These are phyloP conservation scores for Anoplius nigerrimus DNA, from an alignment of 2,888 invertebrate species.

Conservation along the genomic window DNA sequence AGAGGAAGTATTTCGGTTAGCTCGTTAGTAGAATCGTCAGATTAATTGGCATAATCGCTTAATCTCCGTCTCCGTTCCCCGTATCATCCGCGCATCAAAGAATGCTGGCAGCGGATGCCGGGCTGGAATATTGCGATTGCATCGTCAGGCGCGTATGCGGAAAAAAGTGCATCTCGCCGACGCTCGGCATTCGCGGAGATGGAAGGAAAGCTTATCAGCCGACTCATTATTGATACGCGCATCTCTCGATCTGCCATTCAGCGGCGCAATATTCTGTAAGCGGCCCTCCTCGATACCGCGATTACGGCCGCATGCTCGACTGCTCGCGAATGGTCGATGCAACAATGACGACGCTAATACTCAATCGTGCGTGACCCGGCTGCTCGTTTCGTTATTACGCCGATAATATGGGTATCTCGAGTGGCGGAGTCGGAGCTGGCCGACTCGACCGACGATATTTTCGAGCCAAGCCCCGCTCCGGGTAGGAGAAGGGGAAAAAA, in stretches of 20 bases:
- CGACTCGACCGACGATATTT: slow-evolving; percentile 1
- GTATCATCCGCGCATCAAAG: no score
- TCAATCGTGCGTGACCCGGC: slow-evolving; percentile 62
- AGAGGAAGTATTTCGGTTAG: no score
- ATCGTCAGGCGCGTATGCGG: no score
- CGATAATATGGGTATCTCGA: slow-evolving; percentile 41
- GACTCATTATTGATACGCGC: slow-evolving; percentile 46
- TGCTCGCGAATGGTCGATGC: slow-evolving; percentile 52
- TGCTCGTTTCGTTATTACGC: slow-evolving; percentile 44
- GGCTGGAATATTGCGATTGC: no score
- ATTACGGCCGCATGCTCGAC: slow-evolving; percentile 51
- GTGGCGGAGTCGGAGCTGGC: slow-evolving; percentile 34
- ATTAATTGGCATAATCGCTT: no score
- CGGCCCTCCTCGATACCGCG: slow-evolving; percentile 50
- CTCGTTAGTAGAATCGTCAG: no score
- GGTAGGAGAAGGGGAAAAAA: no score
- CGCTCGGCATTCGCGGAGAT: background rate
- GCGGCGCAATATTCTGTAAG: slow-evolving; percentile 49
- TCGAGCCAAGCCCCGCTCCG: no score
- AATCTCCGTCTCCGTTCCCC: no score
- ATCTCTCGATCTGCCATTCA: slow-evolving; percentile 42
- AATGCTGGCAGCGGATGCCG: no score
- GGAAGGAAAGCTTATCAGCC: background rate
- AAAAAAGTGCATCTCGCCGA: no score
- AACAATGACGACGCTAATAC: slow-evolving; percentile 61